Base-by-base conservation (phyloP, 1,140 invertebrate species). In the Cydia pomonella region DNA sequence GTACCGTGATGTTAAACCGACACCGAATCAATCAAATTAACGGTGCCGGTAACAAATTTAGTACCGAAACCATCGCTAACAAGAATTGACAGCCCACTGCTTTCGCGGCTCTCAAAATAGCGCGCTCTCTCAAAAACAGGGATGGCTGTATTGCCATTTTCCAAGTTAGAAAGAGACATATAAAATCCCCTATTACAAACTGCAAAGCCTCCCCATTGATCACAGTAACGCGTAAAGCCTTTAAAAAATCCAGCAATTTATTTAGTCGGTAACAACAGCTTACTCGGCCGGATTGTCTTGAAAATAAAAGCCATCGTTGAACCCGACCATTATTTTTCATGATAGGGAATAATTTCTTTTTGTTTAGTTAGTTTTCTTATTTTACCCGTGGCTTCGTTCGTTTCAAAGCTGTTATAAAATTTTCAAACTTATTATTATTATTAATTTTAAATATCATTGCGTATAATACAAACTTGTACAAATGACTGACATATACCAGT, bases 221-320 rank as follows among this genome's bases (percentile, higher is more conserved):
- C 87, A 91, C 83, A 82, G 87, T 83, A 89, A 87, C 84, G 84
- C 87, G 87, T 84, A 89, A 91, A 91, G 85, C 89, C 84, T 85
- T 85, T 86, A 89, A 87, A 78, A 90, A 89, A 91, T 88, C 88
- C 89, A 77, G 82, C 88, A 90, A 90, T 90, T 88, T 89, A 87
- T 90, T 87, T 87, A 84, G 86, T 86, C 82, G 77, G 80, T 82
- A 88, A 86, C 83, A 85, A 84, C 80, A 83, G 82, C 82, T 83
- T 83, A 80, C 78, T 77, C 78, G 76, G 74, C 44, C 73, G 66
- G 76, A 44, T 73, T 73, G 73, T 63, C 50, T 62, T 63, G 50
- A 64, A 47, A 73, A 59, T 53, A 77, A 74, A 72, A 77, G 76
- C 63, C 41, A 59, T 59, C 66, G 63, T 62, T 47, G 64, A 69